These are phyloP conservation scores for Sapayoa aenigma DNA, from an alignment of 2,113 vertebrate genomes.

Conservation along the genomic window DNA sequence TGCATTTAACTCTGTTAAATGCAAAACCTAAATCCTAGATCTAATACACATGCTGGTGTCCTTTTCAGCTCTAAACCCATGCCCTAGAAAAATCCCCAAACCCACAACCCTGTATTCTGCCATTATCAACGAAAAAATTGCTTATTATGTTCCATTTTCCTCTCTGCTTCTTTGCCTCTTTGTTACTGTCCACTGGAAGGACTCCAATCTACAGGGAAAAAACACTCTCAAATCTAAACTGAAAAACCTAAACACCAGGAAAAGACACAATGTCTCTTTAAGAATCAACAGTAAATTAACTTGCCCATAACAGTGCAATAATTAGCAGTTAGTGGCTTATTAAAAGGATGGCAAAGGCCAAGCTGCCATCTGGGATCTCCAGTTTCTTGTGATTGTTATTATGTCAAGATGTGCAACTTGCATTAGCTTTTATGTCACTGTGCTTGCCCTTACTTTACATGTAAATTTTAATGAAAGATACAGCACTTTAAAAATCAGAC, in stretches of 20 bases:
- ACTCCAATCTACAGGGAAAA: slow-evolving; percentile 28
- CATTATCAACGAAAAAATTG: neutral
- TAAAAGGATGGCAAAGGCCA: slow-evolving; percentile 86
- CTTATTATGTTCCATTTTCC: slow-evolving; percentile 35
- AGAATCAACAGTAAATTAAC: slow-evolving; percentile 86
- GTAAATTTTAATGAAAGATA: slow-evolving; percentile 80
- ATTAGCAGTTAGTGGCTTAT: slow-evolving; percentile 87
- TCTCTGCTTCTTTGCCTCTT: slow-evolving; percentile 21
- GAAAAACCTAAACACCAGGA: slow-evolving; percentile 36
- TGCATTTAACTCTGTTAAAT: neutral
- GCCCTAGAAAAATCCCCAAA: neutral
- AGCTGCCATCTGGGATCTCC: slow-evolving; percentile 85
- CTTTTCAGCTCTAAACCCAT: neutral
- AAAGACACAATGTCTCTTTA: slow-evolving; percentile 77
- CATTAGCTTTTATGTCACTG: slow-evolving; percentile 79
- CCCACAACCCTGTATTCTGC: neutral
- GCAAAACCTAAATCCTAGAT: neutral
- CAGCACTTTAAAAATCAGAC: slow-evolving; percentile 74
- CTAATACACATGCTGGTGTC: neutral
- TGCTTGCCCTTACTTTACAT: slow-evolving; percentile 73
- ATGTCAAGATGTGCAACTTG: slow-evolving; percentile 75
- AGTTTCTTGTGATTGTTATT: slow-evolving; percentile 80
- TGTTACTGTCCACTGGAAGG: slow-evolving; percentile 32
- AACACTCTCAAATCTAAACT: slow-evolving; percentile 23
- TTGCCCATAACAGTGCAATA: slow-evolving; percentile 82